A percentile compares a stretch with the other conserved stretches of the same genome.
Evolutionary conservation across 1,140 invertebrate genomes (phyloP).

Genomic region (Orchesella cincta): DNA sequence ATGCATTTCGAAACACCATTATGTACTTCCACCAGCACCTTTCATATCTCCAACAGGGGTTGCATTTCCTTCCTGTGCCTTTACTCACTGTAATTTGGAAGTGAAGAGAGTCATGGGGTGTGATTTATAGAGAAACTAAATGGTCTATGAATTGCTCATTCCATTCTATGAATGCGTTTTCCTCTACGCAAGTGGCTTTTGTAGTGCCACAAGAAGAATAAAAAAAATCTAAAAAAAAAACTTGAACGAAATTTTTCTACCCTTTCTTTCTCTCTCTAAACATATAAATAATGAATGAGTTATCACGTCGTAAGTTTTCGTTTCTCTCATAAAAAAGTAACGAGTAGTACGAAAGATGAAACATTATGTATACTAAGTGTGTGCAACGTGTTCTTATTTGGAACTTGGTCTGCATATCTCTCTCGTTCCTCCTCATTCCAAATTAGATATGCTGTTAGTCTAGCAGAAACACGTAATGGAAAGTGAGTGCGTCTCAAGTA

Average conservation of each 20-base stretch:
- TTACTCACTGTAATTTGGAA: conserved; percentile 10
- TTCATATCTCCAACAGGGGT: conserved; percentile 9
- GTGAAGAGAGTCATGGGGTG: conserved; percentile 45
- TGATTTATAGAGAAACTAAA: conserved; percentile 51
- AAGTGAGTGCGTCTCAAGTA: no score
- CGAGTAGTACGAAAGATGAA: conserved; percentile 19
- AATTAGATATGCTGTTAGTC: no score
- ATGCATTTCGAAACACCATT: no score
- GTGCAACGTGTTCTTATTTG: no score
- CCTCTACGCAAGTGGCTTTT: background rate
- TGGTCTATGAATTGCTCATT: conserved; percentile 39
- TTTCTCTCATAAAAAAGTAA: conserved; percentile 25
- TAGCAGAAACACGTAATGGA: no score
- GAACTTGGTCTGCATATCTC: no score
- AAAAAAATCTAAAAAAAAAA: conserved; percentile 3
- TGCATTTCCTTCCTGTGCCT: conserved; percentile 18
- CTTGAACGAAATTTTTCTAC: conserved; percentile 43
- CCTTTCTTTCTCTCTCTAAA: background rate
- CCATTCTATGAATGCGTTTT: background rate
- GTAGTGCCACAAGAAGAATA: background rate
- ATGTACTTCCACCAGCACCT: background rate
- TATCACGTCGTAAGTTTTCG: conserved; percentile 30
- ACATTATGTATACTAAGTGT: background rate
- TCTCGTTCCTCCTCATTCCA: no score
- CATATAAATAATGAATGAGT: conserved; percentile 51